Base-by-base conservation (phyloP, 1,140 invertebrate genomes). In the Chironomus striatipennis region DNA sequence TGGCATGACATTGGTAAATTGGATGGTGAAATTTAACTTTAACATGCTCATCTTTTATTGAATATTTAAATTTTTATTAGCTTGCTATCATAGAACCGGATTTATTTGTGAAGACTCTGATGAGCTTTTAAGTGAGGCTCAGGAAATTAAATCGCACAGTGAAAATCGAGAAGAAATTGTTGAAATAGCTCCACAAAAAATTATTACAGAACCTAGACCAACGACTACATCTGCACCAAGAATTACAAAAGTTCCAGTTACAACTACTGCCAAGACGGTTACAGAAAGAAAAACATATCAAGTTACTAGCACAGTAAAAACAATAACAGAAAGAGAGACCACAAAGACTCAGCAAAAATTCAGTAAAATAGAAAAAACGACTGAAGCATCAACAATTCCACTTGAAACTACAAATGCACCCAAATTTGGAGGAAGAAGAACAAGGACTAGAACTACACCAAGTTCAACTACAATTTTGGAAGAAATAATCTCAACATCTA, bases 21-120 rank as follows among this genome's bases (percentile, higher is more conserved):
- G 1, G 1, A 34, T 34, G 24, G 24, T 34, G 24, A 34, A 34
- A 34, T 34, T 34, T 34, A 34, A 34, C 24, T 34, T 2, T 34
- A 34, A 34, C 5, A 34, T 34, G 24, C 24, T 34, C 24, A 34
- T 34, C 9, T n/a, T n/a, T 57, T 57, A 15, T n/a, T 57, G n/a
- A 57, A 57, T 57, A n/a, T 47, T 57, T 57, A 57, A 57, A n/a
- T 57, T 57, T 57, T 95, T 43, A 57, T n/a, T n/a, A 57, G 94
- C 93, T 75, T 96, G 93, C 82, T 95, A 95, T 82, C 94, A 95
- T 81, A 92, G 93, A 82, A 95, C 95, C 80, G 92, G 93, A 1
- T 88, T 95, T 80, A 87, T 95, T 77, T 95, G 94, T 82, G 94
- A 96, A 81, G 93, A 96, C 81, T 91, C 89, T 6, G 5, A 4